Conservation (phyloP, 2,888 invertebrate species). For the Coleophora deauratella region DNA sequence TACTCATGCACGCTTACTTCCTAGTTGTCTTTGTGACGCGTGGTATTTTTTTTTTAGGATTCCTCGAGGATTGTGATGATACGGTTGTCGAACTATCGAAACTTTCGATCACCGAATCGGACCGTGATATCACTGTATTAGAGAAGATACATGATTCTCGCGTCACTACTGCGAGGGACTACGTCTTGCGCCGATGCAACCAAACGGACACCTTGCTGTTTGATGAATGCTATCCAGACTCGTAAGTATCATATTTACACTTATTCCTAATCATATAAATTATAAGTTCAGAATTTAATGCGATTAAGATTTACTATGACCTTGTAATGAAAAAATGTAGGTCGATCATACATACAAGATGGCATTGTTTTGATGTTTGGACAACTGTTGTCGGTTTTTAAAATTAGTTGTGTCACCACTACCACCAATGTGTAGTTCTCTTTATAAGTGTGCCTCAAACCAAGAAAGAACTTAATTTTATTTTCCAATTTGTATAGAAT, state of each 20-base stretch:
- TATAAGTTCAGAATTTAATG: too few relatives aligned
- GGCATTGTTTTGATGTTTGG: slow-evolving; percentile 24
- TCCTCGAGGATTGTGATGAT: slow-evolving; percentile 74
- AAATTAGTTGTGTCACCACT: slow-evolving; percentile 1
- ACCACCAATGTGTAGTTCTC: background rate
- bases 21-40: slow-evolving; percentile 32
- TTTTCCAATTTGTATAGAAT: too few relatives aligned
- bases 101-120: slow-evolving; percentile 63
- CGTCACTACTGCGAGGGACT: slow-evolving; percentile 54
- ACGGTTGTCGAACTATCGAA: slow-evolving; percentile 69
- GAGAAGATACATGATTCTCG: slow-evolving; percentile 59
- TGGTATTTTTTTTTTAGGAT: slow-evolving; percentile 53
- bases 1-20: slow-evolving; percentile 49
- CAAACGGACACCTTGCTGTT: slow-evolving; percentile 78
- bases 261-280: too few relatives aligned
- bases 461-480: too few relatives aligned
- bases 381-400: slow-evolving; percentile 16
- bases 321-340: slow-evolving; percentile 26
- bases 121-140: slow-evolving; percentile 58
- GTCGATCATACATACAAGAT: slow-evolving; percentile 30
- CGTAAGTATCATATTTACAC: slow-evolving; percentile 59
- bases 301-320: slow-evolving; percentile 9
- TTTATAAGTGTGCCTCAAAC: background rate
- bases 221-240: slow-evolving; percentile 77
- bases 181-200: slow-evolving; percentile 78